Evolutionary conservation across 2,797 vertebrate genomes (phyloP).

Genomic region (Channallabes apus): DNA sequence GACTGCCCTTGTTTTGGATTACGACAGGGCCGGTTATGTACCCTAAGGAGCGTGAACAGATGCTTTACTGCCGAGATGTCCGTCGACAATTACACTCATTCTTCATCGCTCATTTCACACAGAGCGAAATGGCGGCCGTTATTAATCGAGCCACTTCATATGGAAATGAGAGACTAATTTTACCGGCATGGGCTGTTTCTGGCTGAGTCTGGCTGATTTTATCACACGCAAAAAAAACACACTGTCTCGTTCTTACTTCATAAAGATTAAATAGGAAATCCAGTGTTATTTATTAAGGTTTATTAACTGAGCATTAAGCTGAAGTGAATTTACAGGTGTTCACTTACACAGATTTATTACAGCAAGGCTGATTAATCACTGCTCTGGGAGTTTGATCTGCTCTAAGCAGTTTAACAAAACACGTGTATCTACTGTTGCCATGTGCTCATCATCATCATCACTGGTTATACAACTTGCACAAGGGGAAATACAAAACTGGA

Average conservation of each 20-base stretch:
- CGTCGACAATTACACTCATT: conserved; percentile 86
- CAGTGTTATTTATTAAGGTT: conserved; percentile 16
- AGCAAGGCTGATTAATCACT: not conserved
- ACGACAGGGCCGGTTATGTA: conserved; percentile 79
- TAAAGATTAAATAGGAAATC: conserved; percentile 28
- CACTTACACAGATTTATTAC: conserved; percentile 7
- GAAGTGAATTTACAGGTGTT: conserved; percentile 38
- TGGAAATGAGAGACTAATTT: conserved; percentile 73
- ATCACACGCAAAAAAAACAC: not conserved
- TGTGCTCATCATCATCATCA: not conserved
- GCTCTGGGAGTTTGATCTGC: conserved; percentile 10
- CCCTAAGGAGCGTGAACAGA: conserved; percentile 83
- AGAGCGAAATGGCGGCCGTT: conserved; percentile 70
- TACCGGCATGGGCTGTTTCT: conserved; percentile 58
- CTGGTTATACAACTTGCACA: not conserved
- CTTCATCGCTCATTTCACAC: conserved; percentile 85
- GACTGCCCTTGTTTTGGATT: conserved; percentile 44
- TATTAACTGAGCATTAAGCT: conserved; percentile 49
- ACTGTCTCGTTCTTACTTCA: conserved; percentile 5
- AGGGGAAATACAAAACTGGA: not conserved
- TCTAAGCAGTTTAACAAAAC: conserved; percentile 5
- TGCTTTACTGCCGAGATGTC: conserved; percentile 87
- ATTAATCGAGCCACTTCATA: conserved; percentile 71
- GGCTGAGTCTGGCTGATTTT: conserved; percentile 60
- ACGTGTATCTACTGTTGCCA: not conserved